These are phyloP conservation scores for Chloroclystis v-ata DNA, from an alignment of 2,888 invertebrate species.

Conservation along the genomic window DNA sequence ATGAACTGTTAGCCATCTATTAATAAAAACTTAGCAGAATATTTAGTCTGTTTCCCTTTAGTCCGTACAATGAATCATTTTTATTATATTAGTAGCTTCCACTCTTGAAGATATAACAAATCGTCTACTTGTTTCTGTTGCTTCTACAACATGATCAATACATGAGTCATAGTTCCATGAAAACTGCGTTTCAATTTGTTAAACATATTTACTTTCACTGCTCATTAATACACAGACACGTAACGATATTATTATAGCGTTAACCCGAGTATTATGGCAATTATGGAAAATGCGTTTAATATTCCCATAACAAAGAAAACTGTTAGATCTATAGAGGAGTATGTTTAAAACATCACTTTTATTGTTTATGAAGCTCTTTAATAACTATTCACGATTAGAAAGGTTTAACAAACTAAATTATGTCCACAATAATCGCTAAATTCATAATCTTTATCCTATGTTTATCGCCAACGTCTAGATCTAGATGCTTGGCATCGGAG, in stretches of 20 bases:
- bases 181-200: conserved; percentile 50
- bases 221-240: conserved; percentile 31
- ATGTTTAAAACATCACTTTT: conserved; percentile 7
- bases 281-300: conserved; percentile 16
- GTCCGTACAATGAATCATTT: conserved; percentile 57
- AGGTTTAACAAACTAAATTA: too few relatives aligned
- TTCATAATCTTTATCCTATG: too few relatives aligned
- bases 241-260: conserved; percentile 23
- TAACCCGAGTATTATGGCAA: conserved; percentile 15
- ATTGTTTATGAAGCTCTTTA: conserved; percentile 6
- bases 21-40: neutral
- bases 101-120: conserved; percentile 74
- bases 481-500: too few relatives aligned
- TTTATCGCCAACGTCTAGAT: neutral
- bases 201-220: conserved; percentile 52
- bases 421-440: too few relatives aligned
- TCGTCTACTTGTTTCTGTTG: conserved; percentile 46
- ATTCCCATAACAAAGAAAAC: conserved; percentile 19
- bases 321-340: conserved; percentile 6
- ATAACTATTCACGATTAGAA: too few relatives aligned
- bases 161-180: conserved; percentile 65
- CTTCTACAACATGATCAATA: conserved; percentile 43
- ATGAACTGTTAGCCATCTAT: too few relatives aligned
- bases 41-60: neutral
- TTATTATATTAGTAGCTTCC: conserved; percentile 66